These are phyloP conservation scores for Passer montanus DNA, from an alignment of 2,113 vertebrate species.

Conservation along the genomic window DNA sequence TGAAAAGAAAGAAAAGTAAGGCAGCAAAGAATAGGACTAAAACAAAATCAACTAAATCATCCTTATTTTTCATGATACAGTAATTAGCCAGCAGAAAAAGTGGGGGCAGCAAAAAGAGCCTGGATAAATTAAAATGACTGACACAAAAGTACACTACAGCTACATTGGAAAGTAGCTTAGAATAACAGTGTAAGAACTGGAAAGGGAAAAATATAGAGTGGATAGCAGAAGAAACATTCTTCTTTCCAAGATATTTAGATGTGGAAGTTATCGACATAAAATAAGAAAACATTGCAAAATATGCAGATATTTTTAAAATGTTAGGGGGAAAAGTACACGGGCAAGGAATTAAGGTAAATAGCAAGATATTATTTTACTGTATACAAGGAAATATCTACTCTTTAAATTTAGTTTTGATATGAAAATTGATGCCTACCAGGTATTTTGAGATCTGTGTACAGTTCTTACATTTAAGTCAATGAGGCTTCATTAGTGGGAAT, in stretches of 20 bases:
- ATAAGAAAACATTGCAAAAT: background rate
- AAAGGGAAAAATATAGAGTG: background rate
- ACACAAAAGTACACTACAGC: background rate
- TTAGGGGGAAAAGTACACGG: background rate
- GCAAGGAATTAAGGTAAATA: background rate
- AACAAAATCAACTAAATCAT: background rate
- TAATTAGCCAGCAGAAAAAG: background rate
- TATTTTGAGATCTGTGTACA: background rate
- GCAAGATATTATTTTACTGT: background rate
- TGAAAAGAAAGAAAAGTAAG: background rate
- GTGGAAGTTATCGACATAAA: background rate
- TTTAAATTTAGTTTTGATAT: background rate
- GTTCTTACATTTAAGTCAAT: background rate
- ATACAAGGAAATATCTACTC: background rate
- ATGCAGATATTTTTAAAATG: background rate
- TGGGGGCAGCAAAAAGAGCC: background rate
- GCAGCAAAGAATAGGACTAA: background rate
- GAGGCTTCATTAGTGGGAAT: background rate
- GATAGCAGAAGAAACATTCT: background rate
- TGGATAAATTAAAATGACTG: background rate
- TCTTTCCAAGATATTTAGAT: background rate
- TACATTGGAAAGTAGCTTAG: background rate
- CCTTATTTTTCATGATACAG: background rate
- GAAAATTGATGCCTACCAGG: background rate
- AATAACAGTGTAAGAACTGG: background rate